These are phyloP conservation scores for Perdita meconis DNA, from an alignment of 2,888 invertebrate genomes.

Conservation along the genomic window DNA sequence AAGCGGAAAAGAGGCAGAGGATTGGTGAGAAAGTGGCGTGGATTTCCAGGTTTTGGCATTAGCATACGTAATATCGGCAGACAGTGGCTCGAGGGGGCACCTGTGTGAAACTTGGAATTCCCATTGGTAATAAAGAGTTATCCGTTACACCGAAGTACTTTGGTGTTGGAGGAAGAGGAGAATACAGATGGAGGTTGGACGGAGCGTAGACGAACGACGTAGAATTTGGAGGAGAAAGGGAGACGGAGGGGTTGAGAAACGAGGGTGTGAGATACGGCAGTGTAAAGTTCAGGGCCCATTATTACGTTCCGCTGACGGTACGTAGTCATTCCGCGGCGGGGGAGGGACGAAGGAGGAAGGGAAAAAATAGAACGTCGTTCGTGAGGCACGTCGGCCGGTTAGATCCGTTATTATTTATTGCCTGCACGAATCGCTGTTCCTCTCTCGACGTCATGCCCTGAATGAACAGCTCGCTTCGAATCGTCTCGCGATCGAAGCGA, in stretches of 20 bases:
- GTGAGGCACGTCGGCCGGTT: conserved; percentile 46
- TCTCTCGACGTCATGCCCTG: conserved; percentile 42
- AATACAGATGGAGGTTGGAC: conserved; percentile 26
- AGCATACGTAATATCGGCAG: conserved; percentile 76
- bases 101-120: conserved; percentile 69
- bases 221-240: conserved; percentile 25
- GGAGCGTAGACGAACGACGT: conserved; percentile 28
- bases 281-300: conserved; percentile 64
- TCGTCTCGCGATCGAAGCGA: background rate
- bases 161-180: conserved; percentile 18
- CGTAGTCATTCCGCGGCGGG: conserved; percentile 41
- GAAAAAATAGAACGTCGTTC: conserved; percentile 46
- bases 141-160: conserved; percentile 53
- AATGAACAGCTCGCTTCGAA: conserved; percentile 28
- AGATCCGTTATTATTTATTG: conserved; percentile 65
- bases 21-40: conserved; percentile 62
- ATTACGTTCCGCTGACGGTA: conserved; percentile 66
- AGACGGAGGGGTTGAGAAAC: conserved; percentile 23
- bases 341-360: conserved; percentile 24
- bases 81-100: conserved; percentile 53
- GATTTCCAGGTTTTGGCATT: conserved; percentile 69
- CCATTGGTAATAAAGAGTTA: conserved; percentile 77
- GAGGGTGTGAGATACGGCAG: conserved; percentile 54
- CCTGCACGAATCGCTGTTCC: conserved; percentile 43
- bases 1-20: background rate